Evolutionary conservation across 53 echinoderm and acorn worm species (phyloP), one percentile per base, ranked within the genome.

Genomic region (Astropecten irregularis): DNA sequence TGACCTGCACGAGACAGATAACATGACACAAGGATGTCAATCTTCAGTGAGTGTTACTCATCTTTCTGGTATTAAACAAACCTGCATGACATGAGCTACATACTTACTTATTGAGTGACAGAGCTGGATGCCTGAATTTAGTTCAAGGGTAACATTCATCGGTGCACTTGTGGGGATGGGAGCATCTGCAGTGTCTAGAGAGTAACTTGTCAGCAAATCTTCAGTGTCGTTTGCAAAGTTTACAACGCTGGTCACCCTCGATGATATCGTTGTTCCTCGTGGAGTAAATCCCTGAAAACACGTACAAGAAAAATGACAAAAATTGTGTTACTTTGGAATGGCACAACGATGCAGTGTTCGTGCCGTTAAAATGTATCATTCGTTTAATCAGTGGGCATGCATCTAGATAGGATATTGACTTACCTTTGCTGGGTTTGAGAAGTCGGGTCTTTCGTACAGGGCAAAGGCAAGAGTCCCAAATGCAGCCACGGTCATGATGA

Each of bases 231-330:
- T 20, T 16, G 33, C 2, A 14, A 81, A 65, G 26, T 81, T 62
- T 22, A 18, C 38, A 11, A 61, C 33, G n/a, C 81, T 60, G 13
- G 20, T 11, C 15, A 63, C 19, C 25, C 81, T 56, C 22, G 62
- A 38, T 1, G 81, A 60, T 38, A 64, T 48, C 9, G 46, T 5
- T 18, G 81, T 81, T n/a, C 81, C 81, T 0, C 81, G 60, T 25
- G 81, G 47, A 23, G 46, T 32, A 64, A 81, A 81, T 0, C 81
- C 81, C 81, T 81, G 33, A 8, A n/a, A n/a, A n/a, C n/a, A 58
- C 30, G 9, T 23, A 25, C 56, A 56, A 29, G 7, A 4, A 58
- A 58, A 58, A 7, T 9, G 21, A 0, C 2, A 27, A 25, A 27
- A 23, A 58, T n/a, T n/a, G n/a, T n/a, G n/a, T n/a, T n/a, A n/a